Percentiles rank a stretch among this genome's conserved stretches.
Conservation (phyloP, 1,140 invertebrate genomes). For the Brachionus koreanus region DNA sequence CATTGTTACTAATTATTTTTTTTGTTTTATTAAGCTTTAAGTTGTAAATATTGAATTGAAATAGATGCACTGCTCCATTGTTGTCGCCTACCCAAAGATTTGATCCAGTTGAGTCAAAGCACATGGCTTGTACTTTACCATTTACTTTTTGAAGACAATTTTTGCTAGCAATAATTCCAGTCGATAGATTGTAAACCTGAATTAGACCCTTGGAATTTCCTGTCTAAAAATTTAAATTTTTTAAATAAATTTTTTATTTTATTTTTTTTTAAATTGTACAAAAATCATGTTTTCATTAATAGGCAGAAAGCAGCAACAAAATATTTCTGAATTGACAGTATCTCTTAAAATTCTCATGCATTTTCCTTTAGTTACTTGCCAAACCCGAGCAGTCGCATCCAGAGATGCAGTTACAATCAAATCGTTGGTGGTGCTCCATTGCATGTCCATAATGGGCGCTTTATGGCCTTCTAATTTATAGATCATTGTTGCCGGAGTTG, state of each 20-base stretch:
- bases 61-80: slow-evolving; percentile 69
- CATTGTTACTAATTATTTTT: slow-evolving; percentile 62
- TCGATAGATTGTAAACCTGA: slow-evolving; percentile 77
- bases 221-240: slow-evolving; percentile 59
- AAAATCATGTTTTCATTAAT: slow-evolving; percentile 82
- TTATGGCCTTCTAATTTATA: slow-evolving; percentile 71
- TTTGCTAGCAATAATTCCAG: slow-evolving; percentile 69
- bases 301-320: slow-evolving; percentile 76
- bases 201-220: slow-evolving; percentile 73
- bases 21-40: slow-evolving; percentile 66
- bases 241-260: slow-evolving; percentile 45
- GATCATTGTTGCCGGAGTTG: slow-evolving; percentile 67
- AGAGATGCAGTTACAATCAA: slow-evolving; percentile 72
- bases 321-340: slow-evolving; percentile 65
- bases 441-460: slow-evolving; percentile 72
- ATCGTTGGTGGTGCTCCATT: slow-evolving; percentile 82
- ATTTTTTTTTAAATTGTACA: too few relatives aligned
- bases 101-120: slow-evolving; percentile 72
- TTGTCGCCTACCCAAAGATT: slow-evolving; percentile 80
- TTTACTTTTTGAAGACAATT: slow-evolving; percentile 71
- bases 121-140: slow-evolving; percentile 70
- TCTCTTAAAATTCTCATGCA: slow-evolving; percentile 64
- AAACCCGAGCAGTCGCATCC: slow-evolving; percentile 72
- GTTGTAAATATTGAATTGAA: slow-evolving; percentile 68
- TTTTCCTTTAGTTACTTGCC: slow-evolving; percentile 54